Evolutionary conservation across 2,113 vertebrate species (phyloP), one percentile per base, ranked within the genome.

Genomic region (Chionodraco myersi): DNA sequence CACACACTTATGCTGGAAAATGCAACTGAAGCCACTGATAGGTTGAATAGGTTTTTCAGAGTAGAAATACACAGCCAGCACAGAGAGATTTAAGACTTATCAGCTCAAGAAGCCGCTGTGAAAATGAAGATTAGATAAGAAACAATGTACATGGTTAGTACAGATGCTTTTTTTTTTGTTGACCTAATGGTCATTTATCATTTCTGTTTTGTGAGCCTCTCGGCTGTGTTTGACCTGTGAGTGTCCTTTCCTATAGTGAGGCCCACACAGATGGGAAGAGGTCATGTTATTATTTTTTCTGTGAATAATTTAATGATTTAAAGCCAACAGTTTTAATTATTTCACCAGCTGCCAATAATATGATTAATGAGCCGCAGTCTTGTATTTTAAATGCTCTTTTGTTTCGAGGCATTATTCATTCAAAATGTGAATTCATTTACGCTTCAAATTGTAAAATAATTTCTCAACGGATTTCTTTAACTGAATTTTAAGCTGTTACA

Each of bases 121-220:
- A 80, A 79, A 68, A 74, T 67, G 15, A 76, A 78, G 78, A 86
- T 77, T 48, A 90, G 85, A 81, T 70, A 80, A 18, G 51, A 66
- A 67, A 48, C 52, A 36, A 72, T 45, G 65, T 12, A 62, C 52
- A 75, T 10, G 5, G 54, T 74, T 77, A 60, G 47, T 1, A 61
- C 52, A 72, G 14, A 44, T 30, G 4, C 8, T 72, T 86, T 56
- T 34, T 86, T 56, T 34, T 7, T 58, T 21, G 21, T 36, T 13
- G 16, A 26, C 4, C 36, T 54, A 10, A 47, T 52, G 16, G 30
- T 73, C 9, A 80, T 69, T 60, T 36, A 41, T 70, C 59, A 78
- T 14, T 56, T 59, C n/a, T 57, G 5, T 61, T 1, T 10, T 63
- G 8, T 52, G 54, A 61, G 56, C 16, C 18, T 69, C 4, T 10